These are phyloP conservation scores for Leptoclinus maculatus DNA, from an alignment of 2,797 vertebrate genomes.

Conservation along the genomic window DNA sequence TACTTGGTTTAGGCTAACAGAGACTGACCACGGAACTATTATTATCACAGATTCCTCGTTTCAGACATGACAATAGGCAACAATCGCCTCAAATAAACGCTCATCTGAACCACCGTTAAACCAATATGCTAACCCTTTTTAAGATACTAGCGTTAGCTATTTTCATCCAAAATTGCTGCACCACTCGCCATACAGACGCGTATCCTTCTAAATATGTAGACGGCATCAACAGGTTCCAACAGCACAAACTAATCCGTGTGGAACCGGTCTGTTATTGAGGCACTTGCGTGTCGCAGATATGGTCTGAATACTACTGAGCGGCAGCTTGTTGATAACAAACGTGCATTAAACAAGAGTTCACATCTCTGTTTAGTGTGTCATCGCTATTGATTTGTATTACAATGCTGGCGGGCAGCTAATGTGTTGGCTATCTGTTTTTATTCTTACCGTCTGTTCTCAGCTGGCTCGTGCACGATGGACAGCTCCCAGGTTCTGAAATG, in stretches of 20 bases:
- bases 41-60: not conserved
- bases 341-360: not conserved
- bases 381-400: not conserved
- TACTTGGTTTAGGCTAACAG: not conserved
- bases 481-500: slow-evolving; percentile 75
- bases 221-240: slow-evolving; percentile 65
- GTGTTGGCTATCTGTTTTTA: not conserved
- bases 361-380: too few relatives aligned
- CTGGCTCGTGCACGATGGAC: slow-evolving; percentile 55
- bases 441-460: slow-evolving; percentile 60
- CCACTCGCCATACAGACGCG: too few relatives aligned
- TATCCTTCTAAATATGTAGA: not conserved
- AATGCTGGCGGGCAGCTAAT: not conserved
- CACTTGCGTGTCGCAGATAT: slow-evolving; percentile 35
- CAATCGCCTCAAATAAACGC: not conserved
- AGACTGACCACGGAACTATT: too few relatives aligned
- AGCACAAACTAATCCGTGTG: slow-evolving; percentile 33
- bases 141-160: not conserved
- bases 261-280: not conserved
- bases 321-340: not conserved
- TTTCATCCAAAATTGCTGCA: not conserved
- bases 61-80: not conserved
- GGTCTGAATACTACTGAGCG: not conserved
- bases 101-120: not conserved
- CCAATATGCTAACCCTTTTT: slow-evolving; percentile 5